Percentiles rank a stretch among this genome's conserved stretches.
Conservation (phyloP, 2,113 vertebrate species). For the Thamnophis sirtalis region DNA sequence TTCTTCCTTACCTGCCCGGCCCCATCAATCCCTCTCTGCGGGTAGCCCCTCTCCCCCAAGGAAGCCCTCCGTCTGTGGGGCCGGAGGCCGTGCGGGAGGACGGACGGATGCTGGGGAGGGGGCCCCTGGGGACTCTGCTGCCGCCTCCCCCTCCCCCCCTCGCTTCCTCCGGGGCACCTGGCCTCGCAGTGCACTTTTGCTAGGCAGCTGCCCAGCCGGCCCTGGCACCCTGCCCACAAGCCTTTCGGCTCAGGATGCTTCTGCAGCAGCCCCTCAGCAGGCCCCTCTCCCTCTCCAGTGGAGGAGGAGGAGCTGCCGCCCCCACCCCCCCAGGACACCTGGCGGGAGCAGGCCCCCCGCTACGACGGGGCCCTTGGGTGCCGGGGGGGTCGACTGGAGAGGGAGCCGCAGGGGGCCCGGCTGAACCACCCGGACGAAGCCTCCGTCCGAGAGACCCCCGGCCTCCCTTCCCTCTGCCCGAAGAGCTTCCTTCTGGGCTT, state of each 20-base stretch:
- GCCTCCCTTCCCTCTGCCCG: not conserved
- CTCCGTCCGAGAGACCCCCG: not conserved
- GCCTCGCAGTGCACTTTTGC: not conserved
- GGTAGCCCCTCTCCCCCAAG: not conserved
- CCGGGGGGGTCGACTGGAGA: not conserved
- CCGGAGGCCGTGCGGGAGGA: not conserved
- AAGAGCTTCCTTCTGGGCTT: too few relatives aligned
- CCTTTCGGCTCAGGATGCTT: not conserved
- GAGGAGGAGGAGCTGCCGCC: not conserved
- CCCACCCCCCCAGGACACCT: not conserved
- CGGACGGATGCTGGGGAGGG: not conserved
- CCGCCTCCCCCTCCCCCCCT: not conserved
- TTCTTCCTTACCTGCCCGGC: not conserved
- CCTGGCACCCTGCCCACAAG: slow-evolving; percentile 10
- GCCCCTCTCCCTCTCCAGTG: too few relatives aligned
- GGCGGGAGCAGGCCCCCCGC: not conserved
- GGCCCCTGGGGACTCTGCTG: not conserved
- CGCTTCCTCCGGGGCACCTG: not conserved
- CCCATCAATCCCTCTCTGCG: not conserved
- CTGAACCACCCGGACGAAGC: not conserved
- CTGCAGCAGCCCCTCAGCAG: not conserved
- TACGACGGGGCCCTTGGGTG: not conserved
- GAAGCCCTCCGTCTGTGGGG: not conserved
- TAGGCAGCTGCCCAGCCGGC: not conserved
- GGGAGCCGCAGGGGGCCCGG: not conserved